A percentile compares a stretch with the other conserved stretches of the same genome.
These are phyloP conservation scores for Scopus umbretta DNA, from an alignment of 2,113 vertebrate genomes.

Conservation along the genomic window DNA sequence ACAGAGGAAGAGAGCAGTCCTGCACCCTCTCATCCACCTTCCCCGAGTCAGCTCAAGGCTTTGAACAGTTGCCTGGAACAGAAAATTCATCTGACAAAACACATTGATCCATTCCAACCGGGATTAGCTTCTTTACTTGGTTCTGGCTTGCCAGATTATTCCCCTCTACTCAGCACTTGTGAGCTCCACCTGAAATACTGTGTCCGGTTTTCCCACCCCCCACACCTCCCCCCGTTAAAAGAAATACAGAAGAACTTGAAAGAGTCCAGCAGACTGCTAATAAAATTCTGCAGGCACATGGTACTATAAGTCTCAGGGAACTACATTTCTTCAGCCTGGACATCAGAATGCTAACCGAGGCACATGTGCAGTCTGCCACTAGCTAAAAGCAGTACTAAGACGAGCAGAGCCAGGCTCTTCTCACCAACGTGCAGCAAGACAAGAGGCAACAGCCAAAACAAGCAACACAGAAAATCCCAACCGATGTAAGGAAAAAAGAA, in stretches of 20 bases:
- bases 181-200: neutral
- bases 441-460: neutral
- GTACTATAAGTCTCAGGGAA: neutral
- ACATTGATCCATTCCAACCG: neutral
- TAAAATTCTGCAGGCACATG: neutral
- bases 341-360: neutral
- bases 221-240: neutral
- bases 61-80: neutral
- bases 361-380: neutral
- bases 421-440: neutral
- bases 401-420: neutral
- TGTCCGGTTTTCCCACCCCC: neutral
- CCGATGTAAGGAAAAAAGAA: accelerated
- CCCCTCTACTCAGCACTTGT: neutral
- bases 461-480: neutral
- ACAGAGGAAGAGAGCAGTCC: neutral
- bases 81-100: neutral
- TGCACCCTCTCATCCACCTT: neutral
- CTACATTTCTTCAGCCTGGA: neutral
- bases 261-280: neutral
- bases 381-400: neutral
- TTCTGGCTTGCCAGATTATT: neutral
- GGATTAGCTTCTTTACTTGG: neutral
- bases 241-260: neutral
- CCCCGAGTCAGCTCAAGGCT: neutral